Evolutionary conservation across 2,113 vertebrate species (phyloP), one percentile per base, ranked within the genome.

Genomic region (Pelobates fuscus): DNA sequence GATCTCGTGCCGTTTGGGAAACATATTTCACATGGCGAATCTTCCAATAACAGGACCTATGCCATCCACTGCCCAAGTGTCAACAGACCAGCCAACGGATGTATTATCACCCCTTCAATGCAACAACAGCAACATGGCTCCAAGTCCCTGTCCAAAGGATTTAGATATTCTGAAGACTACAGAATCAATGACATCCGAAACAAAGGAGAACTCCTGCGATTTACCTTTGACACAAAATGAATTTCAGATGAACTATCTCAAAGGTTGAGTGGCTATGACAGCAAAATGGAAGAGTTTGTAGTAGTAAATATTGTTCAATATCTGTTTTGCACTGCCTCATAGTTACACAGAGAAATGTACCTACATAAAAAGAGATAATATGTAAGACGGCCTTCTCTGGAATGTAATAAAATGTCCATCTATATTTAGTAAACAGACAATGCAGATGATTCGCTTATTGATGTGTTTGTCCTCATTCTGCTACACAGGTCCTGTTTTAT

Each of bases 1-100:
- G 95, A 93, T 98, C 27, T 96, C 93, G 30, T 88, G 92, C 24
- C 91, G 93, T 4, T 44, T 96, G 82, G 93, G 93, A 71, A 94
- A 83, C 7, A 84, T 89, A 71, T 80, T 96, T 77, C 94, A 92
- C 81, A 92, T 93, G 89, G 91, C 92, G 91, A 94, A 91, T 55
- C 84, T 94, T 32, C 89, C 93, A 3, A 81, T 94, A 64, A 49
- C 94, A 0, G 0, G 78, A 71, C 78, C 61, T 1, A 82, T 78
- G 18, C 80, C 83, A 60, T 78, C 87, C 46, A 71, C 89, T 10
- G 66, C 88, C 1, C 90, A 91, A 74, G 95, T 95, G 78, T 59
- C 87, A 30, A 3, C 86, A 0, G 89, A 94, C 27, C 90, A 91
- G 46, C 89, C 90, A 0, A 80, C 90, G 0, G 93, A 94, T 30